A percentile compares a stretch with the other conserved stretches of the same genome.
phyloP scores from a whole-genome alignment of 2,888 invertebrate species.

The Galeopsomyia nigrocyanea region DNA sequence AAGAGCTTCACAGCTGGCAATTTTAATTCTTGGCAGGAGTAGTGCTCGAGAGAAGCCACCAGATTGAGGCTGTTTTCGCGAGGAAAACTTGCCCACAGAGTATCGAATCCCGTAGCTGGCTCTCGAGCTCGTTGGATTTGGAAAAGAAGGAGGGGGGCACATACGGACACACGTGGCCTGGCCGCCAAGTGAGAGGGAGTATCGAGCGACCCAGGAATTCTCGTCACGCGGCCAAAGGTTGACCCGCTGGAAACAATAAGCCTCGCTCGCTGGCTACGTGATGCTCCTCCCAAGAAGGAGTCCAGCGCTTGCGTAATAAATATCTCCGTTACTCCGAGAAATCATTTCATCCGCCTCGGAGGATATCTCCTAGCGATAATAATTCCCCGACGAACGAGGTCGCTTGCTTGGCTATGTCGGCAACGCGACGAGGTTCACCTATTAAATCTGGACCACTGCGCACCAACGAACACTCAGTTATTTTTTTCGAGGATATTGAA shows the following conservation, averaged over 20 bases:
- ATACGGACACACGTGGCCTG: not conserved
- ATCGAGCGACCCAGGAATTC: slow-evolving; percentile 52
- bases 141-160: not conserved
- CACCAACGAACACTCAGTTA: too few relatives aligned
- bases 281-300: slow-evolving; percentile 52
- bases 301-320: slow-evolving; percentile 54
- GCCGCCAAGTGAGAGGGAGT: slow-evolving; percentile 3
- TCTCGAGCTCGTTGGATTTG: slow-evolving; percentile 4
- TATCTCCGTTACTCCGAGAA: slow-evolving; percentile 52
- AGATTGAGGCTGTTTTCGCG: not conserved
- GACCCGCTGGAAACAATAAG: slow-evolving; percentile 61
- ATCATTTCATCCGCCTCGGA: slow-evolving; percentile 52
- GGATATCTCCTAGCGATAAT: slow-evolving; percentile 52
- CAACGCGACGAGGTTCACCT: slow-evolving; percentile 12
- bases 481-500: too few relatives aligned
- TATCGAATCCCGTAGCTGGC: not conserved
- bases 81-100: not conserved
- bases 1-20: too few relatives aligned
- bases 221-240: slow-evolving; percentile 58
- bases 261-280: slow-evolving; percentile 56
- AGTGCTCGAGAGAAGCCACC: too few relatives aligned
- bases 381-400: slow-evolving; percentile 42
- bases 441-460: slow-evolving; percentile 35
- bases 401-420: not conserved
- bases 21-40: too few relatives aligned